Evolutionary conservation across 2,797 vertebrate species (phyloP), one percentile per base, ranked within the genome.

Genomic region (Scolopax rusticola): DNA sequence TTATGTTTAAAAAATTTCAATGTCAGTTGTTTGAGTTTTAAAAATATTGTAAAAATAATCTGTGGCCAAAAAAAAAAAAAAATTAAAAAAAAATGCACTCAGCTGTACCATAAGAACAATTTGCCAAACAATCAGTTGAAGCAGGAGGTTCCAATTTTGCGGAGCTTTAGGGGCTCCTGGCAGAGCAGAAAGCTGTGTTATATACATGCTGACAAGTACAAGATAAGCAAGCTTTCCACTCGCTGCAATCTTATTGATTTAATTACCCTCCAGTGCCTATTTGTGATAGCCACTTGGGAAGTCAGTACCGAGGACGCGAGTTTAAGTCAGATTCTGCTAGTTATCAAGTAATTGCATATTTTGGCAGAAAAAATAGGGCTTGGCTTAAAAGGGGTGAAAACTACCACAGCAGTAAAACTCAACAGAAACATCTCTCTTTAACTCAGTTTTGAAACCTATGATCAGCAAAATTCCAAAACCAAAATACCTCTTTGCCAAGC

Each of bases 91-190:
- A 57, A 3, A 75, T 84, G 36, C 38, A 8, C 17, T 90, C 57
- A 87, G 48, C 73, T 86, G 27, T 84, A 96, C 40, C 53, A 82
- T 28, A 81, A 95, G 71, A 78, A 59, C 41, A 81, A 94, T 65
- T 87, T 96, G 84, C 90, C 85, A 95, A 95, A 86, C 70, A 92
- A 56, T 87, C 79, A 77, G 63, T 75, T 95, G 86, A 91, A 97
- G 79, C 81, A 96, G 87, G 89, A 97, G 95, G 67, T 96, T 97
- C 68, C 75, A 97, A 64, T 95, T 97, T 91, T 89, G 43, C 32
- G 50, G 57, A 59, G 48, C 69, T 81, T 91, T 69, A 74, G 51
- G 89, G 84, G 60, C 80, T 95, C 56, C 80, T 95, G 67, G 76
- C 80, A 85, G 75, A 75, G 57, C 85, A 48, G 69, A 93, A 89